Evolutionary conservation across 2,888 invertebrate genomes (phyloP).

Genomic region (Phoronis australis): DNA sequence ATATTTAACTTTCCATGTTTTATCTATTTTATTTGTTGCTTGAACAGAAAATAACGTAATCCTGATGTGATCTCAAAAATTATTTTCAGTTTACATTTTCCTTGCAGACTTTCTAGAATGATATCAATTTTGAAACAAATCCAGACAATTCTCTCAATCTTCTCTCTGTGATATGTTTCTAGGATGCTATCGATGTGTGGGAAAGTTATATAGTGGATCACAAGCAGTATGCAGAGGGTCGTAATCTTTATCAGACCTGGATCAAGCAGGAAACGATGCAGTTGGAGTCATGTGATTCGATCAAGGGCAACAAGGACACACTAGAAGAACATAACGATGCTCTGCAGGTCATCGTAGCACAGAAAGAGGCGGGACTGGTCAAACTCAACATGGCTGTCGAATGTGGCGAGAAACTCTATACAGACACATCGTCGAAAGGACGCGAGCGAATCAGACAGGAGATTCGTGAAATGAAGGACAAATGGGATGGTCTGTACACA

Average conservation of each 20-base stretch:
- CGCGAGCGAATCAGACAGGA: conserved; percentile 78
- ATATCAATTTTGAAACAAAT: too few species aligned
- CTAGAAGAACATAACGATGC: conserved; percentile 81
- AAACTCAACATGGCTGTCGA: conserved; percentile 79
- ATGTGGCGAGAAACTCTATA: conserved; percentile 79
- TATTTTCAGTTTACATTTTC: too few species aligned
- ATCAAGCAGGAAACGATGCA: conserved; percentile 83
- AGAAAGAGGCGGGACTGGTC: conserved; percentile 70
- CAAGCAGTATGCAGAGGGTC: conserved; percentile 84
- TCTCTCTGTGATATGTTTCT: too few species aligned
- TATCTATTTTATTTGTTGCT: too few species aligned
- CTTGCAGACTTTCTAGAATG: too few species aligned
- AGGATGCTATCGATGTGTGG: conserved; percentile 83
- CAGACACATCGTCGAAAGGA: conserved; percentile 79
- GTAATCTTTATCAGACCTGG: conserved; percentile 91
- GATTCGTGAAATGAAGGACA: conserved; percentile 53
- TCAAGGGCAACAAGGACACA: conserved; percentile 74
- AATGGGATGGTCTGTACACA: conserved; percentile 54
- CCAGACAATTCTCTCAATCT: too few species aligned
- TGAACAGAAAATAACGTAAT: too few species aligned
- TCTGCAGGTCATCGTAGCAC: conserved; percentile 71
- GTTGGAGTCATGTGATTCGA: conserved; percentile 71
- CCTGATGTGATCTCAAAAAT: too few species aligned
- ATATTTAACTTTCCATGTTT: too few species aligned
- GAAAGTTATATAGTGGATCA: conserved; percentile 86